Conservation (phyloP, 2,113 vertebrate genomes). For the Bufo bufo region DNA sequence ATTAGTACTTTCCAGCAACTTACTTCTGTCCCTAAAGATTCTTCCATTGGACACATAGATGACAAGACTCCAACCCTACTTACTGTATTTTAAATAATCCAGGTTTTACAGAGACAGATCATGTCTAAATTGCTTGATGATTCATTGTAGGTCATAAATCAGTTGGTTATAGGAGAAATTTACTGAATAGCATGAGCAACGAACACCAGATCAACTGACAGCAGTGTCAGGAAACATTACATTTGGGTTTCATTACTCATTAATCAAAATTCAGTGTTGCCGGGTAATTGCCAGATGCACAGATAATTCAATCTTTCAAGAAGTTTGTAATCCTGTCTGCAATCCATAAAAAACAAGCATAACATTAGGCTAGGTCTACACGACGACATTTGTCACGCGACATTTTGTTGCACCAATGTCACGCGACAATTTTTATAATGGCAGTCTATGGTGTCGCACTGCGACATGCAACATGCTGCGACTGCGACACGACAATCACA, state of each 20-base stretch:
- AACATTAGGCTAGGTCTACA: neutral
- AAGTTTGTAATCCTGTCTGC: neutral
- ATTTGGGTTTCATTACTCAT: slow-evolving; percentile 8
- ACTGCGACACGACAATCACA: too few relatives aligned
- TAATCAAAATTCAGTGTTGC: neutral
- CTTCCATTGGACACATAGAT: too few relatives aligned
- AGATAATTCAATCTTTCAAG: neutral
- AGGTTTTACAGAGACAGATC: neutral
- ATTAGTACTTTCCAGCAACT: neutral
- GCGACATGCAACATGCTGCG: too few relatives aligned
- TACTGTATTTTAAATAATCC: neutral
- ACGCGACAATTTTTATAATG: too few relatives aligned
- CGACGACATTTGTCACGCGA: too few relatives aligned
- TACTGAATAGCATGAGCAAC: neutral
- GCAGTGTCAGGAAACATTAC: neutral
- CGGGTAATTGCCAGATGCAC: neutral
- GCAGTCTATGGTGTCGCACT: too few relatives aligned
- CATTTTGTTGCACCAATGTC: too few relatives aligned
- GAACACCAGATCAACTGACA: neutral
- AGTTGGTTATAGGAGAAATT: neutral
- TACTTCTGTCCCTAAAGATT: neutral
- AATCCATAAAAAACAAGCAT: neutral
- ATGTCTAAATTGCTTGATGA: neutral
- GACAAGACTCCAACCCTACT: neutral
- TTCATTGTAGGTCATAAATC: slow-evolving; percentile 4